These are phyloP conservation scores for Okapia johnstoni DNA, from an alignment of 2,113 vertebrate species.

Conservation along the genomic window DNA sequence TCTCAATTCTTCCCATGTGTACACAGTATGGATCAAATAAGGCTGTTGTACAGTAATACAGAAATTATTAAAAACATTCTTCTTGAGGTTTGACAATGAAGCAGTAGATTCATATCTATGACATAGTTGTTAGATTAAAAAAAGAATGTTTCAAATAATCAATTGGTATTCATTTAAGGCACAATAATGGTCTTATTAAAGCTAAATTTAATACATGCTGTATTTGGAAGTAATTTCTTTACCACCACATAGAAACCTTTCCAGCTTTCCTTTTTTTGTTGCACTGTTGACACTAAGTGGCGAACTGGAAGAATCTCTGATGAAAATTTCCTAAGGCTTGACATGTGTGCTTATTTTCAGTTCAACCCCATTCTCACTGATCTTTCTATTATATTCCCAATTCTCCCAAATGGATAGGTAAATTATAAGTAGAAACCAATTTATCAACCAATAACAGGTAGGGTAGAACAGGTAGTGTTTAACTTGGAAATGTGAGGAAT, in stretches of 20 bases:
- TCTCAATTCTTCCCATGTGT: slow-evolving; percentile 17
- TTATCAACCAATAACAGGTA: not conserved
- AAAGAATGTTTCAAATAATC: slow-evolving; percentile 62
- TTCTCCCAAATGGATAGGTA: not conserved
- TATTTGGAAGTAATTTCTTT: slow-evolving; percentile 66
- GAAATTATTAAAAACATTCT: slow-evolving; percentile 65
- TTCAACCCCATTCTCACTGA: not conserved
- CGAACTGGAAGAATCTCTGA: slow-evolving; percentile 22
- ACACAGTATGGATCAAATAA: slow-evolving; percentile 34
- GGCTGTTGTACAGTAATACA: slow-evolving; percentile 30
- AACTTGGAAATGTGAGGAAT: not conserved
- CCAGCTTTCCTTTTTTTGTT: slow-evolving; percentile 37
- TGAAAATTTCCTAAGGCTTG: slow-evolving; percentile 32
- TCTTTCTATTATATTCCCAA: not conserved
- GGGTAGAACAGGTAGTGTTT: not conserved
- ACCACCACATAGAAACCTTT: slow-evolving; percentile 40
- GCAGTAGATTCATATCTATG: slow-evolving; percentile 48
- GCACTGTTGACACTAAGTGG: slow-evolving; percentile 52
- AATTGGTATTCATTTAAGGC: slow-evolving; percentile 68
- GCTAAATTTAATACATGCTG: slow-evolving; percentile 52
- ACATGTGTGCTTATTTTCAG: slow-evolving; percentile 29
- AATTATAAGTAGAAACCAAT: not conserved
- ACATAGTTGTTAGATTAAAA: slow-evolving; percentile 38
- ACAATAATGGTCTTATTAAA: slow-evolving; percentile 62
- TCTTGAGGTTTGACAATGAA: slow-evolving; percentile 57